Evolutionary conservation across 2,888 invertebrate genomes (phyloP).

Genomic region (Cryptosula pallasiana): DNA sequence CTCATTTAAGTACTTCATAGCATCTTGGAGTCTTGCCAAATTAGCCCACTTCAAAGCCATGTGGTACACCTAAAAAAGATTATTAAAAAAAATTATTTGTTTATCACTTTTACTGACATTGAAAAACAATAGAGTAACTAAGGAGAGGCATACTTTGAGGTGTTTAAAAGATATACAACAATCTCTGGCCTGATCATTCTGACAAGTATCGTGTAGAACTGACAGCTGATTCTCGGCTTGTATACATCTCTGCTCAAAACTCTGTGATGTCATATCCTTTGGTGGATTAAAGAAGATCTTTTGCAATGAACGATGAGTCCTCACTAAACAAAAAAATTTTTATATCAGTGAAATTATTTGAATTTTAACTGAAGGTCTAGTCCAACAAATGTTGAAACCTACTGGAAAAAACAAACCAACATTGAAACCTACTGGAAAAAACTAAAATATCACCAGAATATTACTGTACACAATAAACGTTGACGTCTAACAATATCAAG

Average conservation of each 20-base stretch:
- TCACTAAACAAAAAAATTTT: no score
- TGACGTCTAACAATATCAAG: no score
- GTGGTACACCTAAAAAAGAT: constrained; percentile 19
- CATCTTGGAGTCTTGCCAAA: neutral
- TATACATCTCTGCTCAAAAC: constrained; percentile 22
- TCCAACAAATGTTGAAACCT: no score
- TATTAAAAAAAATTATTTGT: no score
- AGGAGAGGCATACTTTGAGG: neutral
- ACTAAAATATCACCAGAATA: no score
- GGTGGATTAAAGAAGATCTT: neutral
- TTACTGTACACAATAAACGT: no score
- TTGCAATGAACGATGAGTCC: neutral
- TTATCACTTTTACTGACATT: no score
- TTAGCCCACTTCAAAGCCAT: constrained; percentile 1
- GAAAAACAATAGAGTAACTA: no score
- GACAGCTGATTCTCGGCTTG: neutral
- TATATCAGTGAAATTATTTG: no score
- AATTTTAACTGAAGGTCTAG: no score
- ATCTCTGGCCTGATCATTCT: neutral
- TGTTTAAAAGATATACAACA: constrained; percentile 2
- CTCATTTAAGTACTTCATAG: neutral
- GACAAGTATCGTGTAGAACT: neutral
- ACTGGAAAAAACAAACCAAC: neutral
- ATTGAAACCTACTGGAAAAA: no score
- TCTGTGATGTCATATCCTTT: neutral